Conservation (phyloP, 2,113 vertebrate genomes). For the Craseonycteris thonglongyai region DNA sequence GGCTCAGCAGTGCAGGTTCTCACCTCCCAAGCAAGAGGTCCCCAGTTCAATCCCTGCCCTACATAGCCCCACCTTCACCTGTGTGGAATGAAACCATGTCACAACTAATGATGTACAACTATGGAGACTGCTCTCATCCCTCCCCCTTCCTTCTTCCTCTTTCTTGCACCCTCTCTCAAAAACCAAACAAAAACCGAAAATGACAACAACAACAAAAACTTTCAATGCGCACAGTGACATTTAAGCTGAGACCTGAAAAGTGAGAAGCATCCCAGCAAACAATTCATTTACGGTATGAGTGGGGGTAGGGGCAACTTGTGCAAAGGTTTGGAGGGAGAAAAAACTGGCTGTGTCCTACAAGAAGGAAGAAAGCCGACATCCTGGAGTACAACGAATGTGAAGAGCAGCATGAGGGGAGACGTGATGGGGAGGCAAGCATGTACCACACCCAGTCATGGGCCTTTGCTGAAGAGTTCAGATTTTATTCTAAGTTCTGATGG, state of each 20-base stretch:
- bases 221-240: too few species aligned
- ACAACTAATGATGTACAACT: too few species aligned
- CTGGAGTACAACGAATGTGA: background rate
- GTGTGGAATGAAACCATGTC: too few species aligned
- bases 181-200: too few species aligned
- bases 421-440: background rate
- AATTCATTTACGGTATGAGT: background rate
- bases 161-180: too few species aligned
- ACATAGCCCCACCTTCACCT: too few species aligned
- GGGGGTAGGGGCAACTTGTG: background rate
- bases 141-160: too few species aligned
- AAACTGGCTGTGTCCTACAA: background rate
- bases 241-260: background rate
- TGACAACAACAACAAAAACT: too few species aligned
- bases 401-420: background rate
- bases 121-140: too few species aligned
- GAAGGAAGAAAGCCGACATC: background rate
- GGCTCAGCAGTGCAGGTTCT: too few species aligned
- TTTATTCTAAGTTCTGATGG: background rate
- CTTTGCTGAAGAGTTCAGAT: background rate
- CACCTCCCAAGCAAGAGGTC: too few species aligned
- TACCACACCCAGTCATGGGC: background rate
- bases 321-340: background rate
- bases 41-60: too few species aligned
- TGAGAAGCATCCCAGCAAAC: background rate